Evolutionary conservation across 2,113 vertebrate species (phyloP).

Genomic region (Coregonus clupeaformis): DNA sequence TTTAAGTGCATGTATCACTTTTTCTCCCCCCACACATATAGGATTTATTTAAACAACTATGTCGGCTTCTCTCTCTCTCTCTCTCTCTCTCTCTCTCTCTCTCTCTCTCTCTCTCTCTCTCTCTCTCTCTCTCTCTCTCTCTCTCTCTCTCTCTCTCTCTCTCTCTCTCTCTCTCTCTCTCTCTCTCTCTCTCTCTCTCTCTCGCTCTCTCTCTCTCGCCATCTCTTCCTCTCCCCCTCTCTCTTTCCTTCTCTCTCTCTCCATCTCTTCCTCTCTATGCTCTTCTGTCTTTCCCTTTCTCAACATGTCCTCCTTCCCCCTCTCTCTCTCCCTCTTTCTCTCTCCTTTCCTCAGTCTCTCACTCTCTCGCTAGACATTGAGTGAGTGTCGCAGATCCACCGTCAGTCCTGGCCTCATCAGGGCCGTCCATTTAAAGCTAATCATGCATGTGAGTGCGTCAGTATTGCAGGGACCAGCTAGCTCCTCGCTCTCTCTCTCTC

Average conservation of each 20-base stretch:
- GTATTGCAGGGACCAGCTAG: constrained; percentile 7
- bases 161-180: background rate
- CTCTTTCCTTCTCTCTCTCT: background rate
- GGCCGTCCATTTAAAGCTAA: constrained; percentile 25
- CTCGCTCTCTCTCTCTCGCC: no score
- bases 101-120: background rate
- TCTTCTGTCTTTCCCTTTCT: background rate
- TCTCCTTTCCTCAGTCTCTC: background rate
- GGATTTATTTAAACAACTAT: background rate
- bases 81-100: background rate
- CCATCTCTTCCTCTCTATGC: background rate
- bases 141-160: background rate
- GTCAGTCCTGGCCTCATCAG: constrained; percentile 25
- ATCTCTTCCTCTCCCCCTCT: no score
- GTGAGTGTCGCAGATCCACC: constrained; percentile 15
- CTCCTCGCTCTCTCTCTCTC: background rate
- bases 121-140: background rate
- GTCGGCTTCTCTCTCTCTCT: background rate
- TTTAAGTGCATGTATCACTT: background rate
- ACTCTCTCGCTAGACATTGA: constrained; percentile 4
- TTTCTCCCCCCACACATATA: background rate
- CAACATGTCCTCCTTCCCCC: background rate
- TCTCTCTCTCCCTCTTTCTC: background rate
- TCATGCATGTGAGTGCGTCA: constrained; percentile 29
- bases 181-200: no score